These are phyloP conservation scores for Anolis sagrei DNA, from an alignment of 2,113 vertebrate genomes.

Conservation along the genomic window DNA sequence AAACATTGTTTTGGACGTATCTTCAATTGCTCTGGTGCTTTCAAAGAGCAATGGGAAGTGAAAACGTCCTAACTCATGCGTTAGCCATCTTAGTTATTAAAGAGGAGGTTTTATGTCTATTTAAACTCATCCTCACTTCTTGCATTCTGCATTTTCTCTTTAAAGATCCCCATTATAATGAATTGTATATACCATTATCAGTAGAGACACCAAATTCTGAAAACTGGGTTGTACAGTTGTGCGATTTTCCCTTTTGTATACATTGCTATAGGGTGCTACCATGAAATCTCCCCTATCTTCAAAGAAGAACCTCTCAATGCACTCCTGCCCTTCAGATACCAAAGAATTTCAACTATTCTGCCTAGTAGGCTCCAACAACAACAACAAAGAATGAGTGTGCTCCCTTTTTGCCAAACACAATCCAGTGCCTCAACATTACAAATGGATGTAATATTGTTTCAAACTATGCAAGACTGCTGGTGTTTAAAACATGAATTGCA, in stretches of 20 bases:
- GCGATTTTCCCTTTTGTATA: background rate
- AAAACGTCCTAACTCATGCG: conserved; percentile 23
- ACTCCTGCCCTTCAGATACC: fast-evolving
- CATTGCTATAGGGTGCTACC: background rate
- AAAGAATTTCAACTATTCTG: background rate
- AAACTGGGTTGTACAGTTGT: background rate
- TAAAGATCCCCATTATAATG: background rate
- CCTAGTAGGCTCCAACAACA: too few relatives aligned
- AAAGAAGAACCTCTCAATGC: background rate
- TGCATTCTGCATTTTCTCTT: conserved; percentile 1
- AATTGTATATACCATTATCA: too few relatives aligned
- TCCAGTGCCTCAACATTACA: background rate
- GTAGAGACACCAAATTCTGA: background rate
- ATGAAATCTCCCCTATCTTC: background rate
- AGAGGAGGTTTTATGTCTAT: conserved; percentile 2
- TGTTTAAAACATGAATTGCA: conserved; percentile 21
- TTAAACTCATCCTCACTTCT: background rate
- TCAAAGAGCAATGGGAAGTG: background rate
- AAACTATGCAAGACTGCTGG: background rate
- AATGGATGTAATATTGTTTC: background rate
- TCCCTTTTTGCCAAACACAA: too few relatives aligned
- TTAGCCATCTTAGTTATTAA: conserved; percentile 33
- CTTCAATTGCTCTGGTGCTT: conserved; percentile 18
- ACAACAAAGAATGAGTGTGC: too few relatives aligned
- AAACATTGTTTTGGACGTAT: conserved; percentile 36